These are phyloP conservation scores for Bimastos eiseni DNA, from an alignment of 2,888 invertebrate species.

Conservation along the genomic window DNA sequence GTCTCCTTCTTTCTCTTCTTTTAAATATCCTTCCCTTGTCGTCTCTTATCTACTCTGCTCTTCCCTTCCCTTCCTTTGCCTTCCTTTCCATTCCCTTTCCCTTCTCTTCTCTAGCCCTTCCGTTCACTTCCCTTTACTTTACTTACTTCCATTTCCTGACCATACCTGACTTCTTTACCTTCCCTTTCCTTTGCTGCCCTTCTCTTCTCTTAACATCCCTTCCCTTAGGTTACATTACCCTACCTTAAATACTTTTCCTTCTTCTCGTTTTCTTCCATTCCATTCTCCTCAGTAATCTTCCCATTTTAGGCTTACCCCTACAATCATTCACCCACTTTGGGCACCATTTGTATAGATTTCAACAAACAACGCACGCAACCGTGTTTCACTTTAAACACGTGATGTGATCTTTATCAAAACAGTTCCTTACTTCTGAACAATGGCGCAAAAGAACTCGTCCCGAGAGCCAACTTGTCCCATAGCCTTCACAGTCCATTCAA, in stretches of 20 bases:
- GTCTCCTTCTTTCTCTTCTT: no score
- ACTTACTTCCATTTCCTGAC: no score
- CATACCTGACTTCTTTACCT: background rate
- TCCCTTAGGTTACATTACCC: background rate
- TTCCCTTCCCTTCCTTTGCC: background rate
- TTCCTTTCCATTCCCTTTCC: background rate
- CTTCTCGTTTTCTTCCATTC: no score
- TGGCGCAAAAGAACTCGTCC: background rate
- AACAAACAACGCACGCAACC: no score
- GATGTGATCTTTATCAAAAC: background rate
- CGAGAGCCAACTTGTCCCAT: background rate
- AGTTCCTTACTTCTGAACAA: background rate
- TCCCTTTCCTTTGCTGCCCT: background rate
- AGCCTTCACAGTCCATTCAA: background rate
- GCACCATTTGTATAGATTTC: no score
- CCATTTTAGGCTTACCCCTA: no score
- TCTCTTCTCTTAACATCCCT: background rate
- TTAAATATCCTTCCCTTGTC: no score
- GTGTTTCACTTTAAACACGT: background rate
- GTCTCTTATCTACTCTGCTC: background rate
- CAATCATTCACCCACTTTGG: no score
- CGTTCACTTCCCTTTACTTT: no score
- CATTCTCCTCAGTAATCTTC: no score
- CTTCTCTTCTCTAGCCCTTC: no score
- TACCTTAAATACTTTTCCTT: no score